Conservation (phyloP, 2,797 vertebrate genomes). For the Sebastes vulpes region DNA sequence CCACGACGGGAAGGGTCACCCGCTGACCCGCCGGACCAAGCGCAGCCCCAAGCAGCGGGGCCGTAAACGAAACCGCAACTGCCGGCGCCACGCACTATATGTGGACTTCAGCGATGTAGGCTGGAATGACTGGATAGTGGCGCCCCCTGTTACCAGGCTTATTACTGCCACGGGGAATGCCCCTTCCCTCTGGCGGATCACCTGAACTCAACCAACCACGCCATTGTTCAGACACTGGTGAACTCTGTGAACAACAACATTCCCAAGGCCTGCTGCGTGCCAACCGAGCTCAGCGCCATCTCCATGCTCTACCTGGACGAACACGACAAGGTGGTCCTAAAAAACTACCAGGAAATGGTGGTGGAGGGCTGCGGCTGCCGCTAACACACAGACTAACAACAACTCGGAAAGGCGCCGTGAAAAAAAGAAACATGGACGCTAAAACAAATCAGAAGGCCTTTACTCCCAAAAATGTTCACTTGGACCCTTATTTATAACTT, state of each 20-base stretch:
- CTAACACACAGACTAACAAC: slow-evolving; percentile 74
- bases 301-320: slow-evolving; percentile 99
- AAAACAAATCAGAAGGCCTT: slow-evolving; percentile 66
- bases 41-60: slow-evolving; percentile 90
- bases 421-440: slow-evolving; percentile 54
- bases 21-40: slow-evolving; percentile 91
- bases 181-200: slow-evolving; percentile 99
- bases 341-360: slow-evolving; percentile 99
- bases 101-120: slow-evolving; percentile 99
- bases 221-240: slow-evolving; percentile 99
- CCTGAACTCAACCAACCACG: slow-evolving; percentile 99
- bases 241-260: slow-evolving; percentile 99
- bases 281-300: slow-evolving; percentile 98
- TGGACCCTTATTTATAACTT: slow-evolving; percentile 99
- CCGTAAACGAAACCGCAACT: slow-evolving; percentile 96
- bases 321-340: slow-evolving; percentile 99
- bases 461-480: slow-evolving; percentile 83
- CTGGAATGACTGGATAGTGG: slow-evolving; percentile 99
- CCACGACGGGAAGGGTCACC: slow-evolving; percentile 95
- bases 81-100: slow-evolving; percentile 95
- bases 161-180: slow-evolving; percentile 98
- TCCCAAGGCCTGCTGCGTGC: slow-evolving; percentile 98
- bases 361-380: slow-evolving; percentile 99
- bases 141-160: slow-evolving; percentile 98
- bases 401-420: slow-evolving; percentile 53